phyloP scores from a whole-genome alignment of 2,797 vertebrate species.

The Macropus fuliginosus region DNA sequence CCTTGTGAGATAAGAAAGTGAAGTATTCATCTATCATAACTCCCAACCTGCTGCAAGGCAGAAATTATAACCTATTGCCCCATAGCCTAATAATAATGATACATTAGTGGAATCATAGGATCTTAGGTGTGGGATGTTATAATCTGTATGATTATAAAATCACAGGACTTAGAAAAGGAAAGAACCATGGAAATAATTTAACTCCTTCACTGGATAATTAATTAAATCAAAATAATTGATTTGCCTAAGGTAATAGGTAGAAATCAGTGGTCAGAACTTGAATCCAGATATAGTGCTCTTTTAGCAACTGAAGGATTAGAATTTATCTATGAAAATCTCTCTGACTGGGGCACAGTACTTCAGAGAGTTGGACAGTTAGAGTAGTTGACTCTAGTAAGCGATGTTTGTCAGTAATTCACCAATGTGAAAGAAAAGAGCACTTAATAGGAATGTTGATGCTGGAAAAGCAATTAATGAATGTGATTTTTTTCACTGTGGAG shows the following conservation, averaged over 20 bases:
- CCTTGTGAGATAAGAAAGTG: slow-evolving; percentile 19
- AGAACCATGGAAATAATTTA: background rate
- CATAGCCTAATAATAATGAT: background rate
- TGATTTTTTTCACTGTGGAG: background rate
- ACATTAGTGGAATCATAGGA: background rate
- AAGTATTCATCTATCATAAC: slow-evolving; percentile 31
- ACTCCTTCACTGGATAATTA: background rate
- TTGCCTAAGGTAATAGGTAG: background rate
- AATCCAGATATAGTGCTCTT: background rate
- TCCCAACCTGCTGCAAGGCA: background rate
- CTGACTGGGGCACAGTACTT: background rate
- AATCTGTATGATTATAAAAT: background rate
- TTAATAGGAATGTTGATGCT: background rate
- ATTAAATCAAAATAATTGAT: background rate
- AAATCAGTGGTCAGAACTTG: background rate
- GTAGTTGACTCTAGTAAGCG: background rate
- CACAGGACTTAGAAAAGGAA: background rate
- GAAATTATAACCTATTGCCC: background rate
- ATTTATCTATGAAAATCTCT: background rate
- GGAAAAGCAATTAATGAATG: background rate
- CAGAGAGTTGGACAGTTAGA: no score
- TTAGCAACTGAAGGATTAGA: background rate
- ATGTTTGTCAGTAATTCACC: background rate
- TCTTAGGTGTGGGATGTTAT: background rate
- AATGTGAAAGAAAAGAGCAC: background rate